Conservation (phyloP, 1,140 invertebrate species). For the Orius insidiosus region DNA sequence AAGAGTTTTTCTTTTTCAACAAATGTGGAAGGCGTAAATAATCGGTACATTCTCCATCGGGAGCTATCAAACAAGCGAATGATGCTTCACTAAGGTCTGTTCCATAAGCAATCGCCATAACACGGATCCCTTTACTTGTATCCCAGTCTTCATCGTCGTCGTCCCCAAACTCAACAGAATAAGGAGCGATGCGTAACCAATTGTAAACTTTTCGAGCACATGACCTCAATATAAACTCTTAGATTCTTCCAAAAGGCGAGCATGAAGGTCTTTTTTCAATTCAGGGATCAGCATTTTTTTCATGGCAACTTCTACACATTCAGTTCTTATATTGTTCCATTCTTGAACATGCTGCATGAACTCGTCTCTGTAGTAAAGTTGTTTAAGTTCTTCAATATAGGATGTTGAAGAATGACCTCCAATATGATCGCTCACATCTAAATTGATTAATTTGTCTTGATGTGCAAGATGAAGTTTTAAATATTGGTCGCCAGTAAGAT, state of each 20-base stretch:
- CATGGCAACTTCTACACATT: constrained; percentile 76
- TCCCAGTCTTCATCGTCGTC: constrained; percentile 89
- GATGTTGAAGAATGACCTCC: constrained; percentile 41
- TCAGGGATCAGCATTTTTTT: constrained; percentile 78
- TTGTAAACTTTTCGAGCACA: constrained; percentile 74
- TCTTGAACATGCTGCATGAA: constrained; percentile 90
- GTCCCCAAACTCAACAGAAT: constrained; percentile 53
- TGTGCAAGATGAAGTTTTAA: constrained; percentile 68
- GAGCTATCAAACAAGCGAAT: constrained; percentile 70
- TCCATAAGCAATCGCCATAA: constrained; percentile 77
- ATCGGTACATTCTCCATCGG: constrained; percentile 83
- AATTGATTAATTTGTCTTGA: constrained; percentile 66
- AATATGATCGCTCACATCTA: constrained; percentile 54
- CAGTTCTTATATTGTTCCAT: constrained; percentile 81
- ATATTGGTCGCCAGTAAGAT: constrained; percentile 80
- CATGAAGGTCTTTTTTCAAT: constrained; percentile 70
- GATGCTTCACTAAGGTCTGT: constrained; percentile 72
- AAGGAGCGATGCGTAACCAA: constrained; percentile 74
- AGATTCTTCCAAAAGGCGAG: constrained; percentile 66
- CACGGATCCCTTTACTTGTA: constrained; percentile 62
- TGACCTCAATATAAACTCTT: constrained; percentile 70
- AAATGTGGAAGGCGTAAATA: constrained; percentile 73
- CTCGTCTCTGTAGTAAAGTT: constrained; percentile 75
- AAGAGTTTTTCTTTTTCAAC: constrained; percentile 62
- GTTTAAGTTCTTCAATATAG: constrained; percentile 83